A percentile compares a stretch with the other conserved stretches of the same genome.
These are phyloP conservation scores for Sinocyclocheilus rhinocerous DNA, from an alignment of 2,113 vertebrate genomes.

Conservation along the genomic window DNA sequence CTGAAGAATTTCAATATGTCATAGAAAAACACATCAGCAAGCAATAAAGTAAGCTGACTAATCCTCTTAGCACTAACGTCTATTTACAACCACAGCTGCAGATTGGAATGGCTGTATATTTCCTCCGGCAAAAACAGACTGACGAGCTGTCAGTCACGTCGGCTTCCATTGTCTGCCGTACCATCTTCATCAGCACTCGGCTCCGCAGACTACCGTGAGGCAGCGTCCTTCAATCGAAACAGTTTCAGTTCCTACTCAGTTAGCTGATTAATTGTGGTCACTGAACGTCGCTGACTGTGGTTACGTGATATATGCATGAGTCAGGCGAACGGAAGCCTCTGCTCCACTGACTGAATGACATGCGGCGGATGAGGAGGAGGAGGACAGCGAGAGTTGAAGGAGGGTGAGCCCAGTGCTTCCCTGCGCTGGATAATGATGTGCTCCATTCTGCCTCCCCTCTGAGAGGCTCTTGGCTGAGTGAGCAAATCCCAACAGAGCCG, in stretches of 20 bases:
- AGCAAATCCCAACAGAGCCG: slow-evolving; percentile 72
- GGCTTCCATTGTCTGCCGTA: neutral
- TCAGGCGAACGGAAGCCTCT: slow-evolving; percentile 39
- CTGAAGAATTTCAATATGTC: slow-evolving; percentile 18
- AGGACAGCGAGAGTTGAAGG: neutral
- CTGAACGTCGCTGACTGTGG: slow-evolving; percentile 31
- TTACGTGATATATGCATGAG: slow-evolving; percentile 35
- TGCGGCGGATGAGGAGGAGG: neutral
- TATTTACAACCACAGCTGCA: slow-evolving; percentile 18
- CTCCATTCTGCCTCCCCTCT: slow-evolving; percentile 74
- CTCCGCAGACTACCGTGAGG: neutral
- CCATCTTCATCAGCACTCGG: slow-evolving; percentile 1
- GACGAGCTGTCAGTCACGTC: slow-evolving; percentile 25
- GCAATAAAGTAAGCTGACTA: slow-evolving; percentile 24
- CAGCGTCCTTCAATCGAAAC: neutral
- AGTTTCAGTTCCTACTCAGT: slow-evolving; percentile 17
- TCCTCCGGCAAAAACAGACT: slow-evolving; percentile 24
- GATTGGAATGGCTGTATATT: slow-evolving; percentile 15
- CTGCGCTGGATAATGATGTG: slow-evolving; percentile 79
- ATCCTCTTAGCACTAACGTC: slow-evolving; percentile 7
- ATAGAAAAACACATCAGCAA: slow-evolving; percentile 22
- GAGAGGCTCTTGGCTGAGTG: slow-evolving; percentile 79
- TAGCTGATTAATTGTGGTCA: slow-evolving; percentile 48
- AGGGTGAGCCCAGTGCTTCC: slow-evolving; percentile 52
- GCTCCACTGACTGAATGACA: slow-evolving; percentile 42